Percentiles rank a stretch among this genome's conserved stretches.
Conservation (phyloP, 2,888 invertebrate species). For the Stictocephala bisonia region DNA sequence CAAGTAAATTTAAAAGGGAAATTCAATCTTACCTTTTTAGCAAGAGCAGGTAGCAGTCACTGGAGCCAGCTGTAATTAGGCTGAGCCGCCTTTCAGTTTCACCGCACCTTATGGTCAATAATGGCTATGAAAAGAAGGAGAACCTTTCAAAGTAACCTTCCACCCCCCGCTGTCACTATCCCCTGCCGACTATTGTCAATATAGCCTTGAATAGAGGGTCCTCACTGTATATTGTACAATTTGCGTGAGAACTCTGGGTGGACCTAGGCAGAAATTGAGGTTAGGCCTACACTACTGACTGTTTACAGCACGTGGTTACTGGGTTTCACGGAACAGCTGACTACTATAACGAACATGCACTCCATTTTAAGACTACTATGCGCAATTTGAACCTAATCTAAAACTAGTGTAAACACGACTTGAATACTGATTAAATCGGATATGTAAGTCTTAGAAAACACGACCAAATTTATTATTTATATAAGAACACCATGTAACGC, state of each 20-base stretch:
- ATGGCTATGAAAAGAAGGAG: constrained; percentile 18
- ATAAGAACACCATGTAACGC: too few species aligned
- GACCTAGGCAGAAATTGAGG: too few species aligned
- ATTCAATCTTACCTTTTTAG: constrained; percentile 35
- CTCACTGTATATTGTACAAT: too few species aligned
- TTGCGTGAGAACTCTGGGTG: background rate
- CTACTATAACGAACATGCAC: background rate
- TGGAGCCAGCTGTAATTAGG: background rate
- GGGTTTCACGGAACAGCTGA: constrained; percentile 6
- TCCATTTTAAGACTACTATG: background rate
- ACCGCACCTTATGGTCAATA: constrained; percentile 27
- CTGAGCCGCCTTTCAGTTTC: background rate
- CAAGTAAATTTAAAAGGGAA: background rate
- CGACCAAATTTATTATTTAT: too few species aligned
- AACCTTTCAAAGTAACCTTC: constrained; percentile 4
- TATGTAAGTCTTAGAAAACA: too few species aligned
- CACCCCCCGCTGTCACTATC: constrained; percentile 9
- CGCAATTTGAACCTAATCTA: too few species aligned
- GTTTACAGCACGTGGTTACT: constrained; percentile 27
- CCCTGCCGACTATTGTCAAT: background rate
- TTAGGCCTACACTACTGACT: constrained; percentile 24
- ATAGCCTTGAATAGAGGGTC: background rate
- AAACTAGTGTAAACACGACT: too few species aligned
- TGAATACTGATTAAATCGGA: too few species aligned
- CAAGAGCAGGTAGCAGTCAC: constrained; percentile 19